A percentile compares a stretch with the other conserved stretches of the same genome.
These are phyloP conservation scores for Conopomorpha cramerella DNA, from an alignment of 1,140 invertebrate genomes.

Conservation along the genomic window DNA sequence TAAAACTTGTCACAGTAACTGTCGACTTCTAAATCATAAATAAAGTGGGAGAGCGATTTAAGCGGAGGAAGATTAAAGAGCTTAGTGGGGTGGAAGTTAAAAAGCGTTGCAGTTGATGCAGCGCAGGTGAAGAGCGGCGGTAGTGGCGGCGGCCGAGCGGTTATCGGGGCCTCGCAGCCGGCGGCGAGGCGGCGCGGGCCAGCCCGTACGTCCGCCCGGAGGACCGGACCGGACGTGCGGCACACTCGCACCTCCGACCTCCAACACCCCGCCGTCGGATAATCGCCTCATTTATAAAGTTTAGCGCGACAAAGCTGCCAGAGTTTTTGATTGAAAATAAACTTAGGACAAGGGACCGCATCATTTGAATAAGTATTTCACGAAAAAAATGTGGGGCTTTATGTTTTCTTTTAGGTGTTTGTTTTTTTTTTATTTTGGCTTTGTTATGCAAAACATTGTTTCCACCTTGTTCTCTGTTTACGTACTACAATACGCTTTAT, in stretches of 20 bases:
- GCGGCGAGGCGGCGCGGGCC: background rate
- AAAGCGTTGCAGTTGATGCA: conserved; percentile 55
- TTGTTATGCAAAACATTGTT: conserved; percentile 60
- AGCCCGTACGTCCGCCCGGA: background rate
- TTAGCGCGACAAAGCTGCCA: conserved; percentile 51
- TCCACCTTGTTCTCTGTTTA: conserved; percentile 49
- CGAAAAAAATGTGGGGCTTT: conserved; percentile 60
- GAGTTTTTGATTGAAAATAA: conserved; percentile 61
- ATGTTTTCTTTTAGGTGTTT: conserved; percentile 60
- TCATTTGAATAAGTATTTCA: conserved; percentile 61
- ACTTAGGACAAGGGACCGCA: conserved; percentile 55
- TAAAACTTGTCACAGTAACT: conserved; percentile 19
- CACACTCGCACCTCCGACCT: background rate
- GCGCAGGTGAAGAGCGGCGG: conserved; percentile 56
- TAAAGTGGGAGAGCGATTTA: conserved; percentile 37
- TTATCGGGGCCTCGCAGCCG: conserved; percentile 32
- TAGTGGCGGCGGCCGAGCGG: no score
- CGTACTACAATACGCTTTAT: conserved; percentile 58
- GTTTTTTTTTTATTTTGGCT: conserved; percentile 57
- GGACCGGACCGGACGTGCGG: background rate
- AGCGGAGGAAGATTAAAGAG: conserved; percentile 44
- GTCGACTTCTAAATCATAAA: conserved; percentile 40
- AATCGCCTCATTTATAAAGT: conserved; percentile 60
- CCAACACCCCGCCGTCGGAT: conserved; percentile 25
- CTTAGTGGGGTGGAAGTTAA: conserved; percentile 48